Evolutionary conservation across 2,797 vertebrate genomes (phyloP), one percentile per base, ranked within the genome.

Genomic region (Cercopithecus neglectus): DNA sequence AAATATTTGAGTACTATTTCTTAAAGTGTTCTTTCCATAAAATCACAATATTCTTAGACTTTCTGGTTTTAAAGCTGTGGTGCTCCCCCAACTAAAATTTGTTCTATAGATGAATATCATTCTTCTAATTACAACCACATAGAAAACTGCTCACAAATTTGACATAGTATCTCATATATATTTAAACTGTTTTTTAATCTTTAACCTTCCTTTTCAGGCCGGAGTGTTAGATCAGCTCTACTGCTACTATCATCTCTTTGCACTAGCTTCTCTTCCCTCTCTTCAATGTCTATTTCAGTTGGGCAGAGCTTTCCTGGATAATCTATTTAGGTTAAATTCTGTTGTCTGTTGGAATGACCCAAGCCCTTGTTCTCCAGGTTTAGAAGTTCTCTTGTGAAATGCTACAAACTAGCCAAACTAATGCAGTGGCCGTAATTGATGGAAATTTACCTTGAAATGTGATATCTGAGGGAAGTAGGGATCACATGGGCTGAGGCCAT

Each of bases 21-120:
- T 85, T 76, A 41, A 88, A 79, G 3, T 41, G 2, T 44, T 61
- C 16, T 89, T 95, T 90, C 44, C 50, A 17, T 46, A 87, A 94
- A 83, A 33, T 94, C 24, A 79, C n/a, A 41, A 13, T 53, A 88
- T 85, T 41, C 7, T 64, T 64, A 67, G 50, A 8, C 7, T 39
- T 95, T 94, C 36, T 92, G 50, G 84, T 82, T 94, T 96, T 92
- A 78, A 92, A 36, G 2, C 33, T 91, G 44, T 36, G 33, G n/a
- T 41, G 22, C 3, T 67, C 36, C 57, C 5, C 17, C 50, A 39
- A 5, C 8, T 82, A 91, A 88, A 17, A 41, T 76, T 33, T 90
- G 28, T 92, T 33, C n/a, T 50, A 4, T 26, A 61, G 33, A 21
- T 46, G n/a, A 24, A 82, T 4, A 24, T 50, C 22, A 75, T 79